These are phyloP conservation scores for Percina caprodes DNA, from an alignment of 2,113 vertebrate genomes.

Conservation along the genomic window DNA sequence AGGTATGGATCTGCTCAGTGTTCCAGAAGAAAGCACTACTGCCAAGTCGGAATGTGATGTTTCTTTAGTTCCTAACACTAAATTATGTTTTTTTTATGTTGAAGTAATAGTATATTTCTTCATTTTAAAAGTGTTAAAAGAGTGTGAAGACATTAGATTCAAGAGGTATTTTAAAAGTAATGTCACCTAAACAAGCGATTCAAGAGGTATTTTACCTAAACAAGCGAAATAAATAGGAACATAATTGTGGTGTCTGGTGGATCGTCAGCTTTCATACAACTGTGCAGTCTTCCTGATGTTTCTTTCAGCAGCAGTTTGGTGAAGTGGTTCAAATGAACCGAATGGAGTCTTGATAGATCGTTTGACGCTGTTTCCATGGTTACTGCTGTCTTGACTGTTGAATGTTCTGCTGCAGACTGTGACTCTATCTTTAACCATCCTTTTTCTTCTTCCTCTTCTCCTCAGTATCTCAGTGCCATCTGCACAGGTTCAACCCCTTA, in stretches of 20 bases:
- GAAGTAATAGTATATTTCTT: neutral
- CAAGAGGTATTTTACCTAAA: neutral
- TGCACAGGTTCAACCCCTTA: conserved; percentile 43
- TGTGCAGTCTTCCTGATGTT: neutral
- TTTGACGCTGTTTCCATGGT: conserved; percentile 74
- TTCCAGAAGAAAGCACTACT: neutral
- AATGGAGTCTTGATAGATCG: conserved; percentile 21
- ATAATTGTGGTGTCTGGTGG: neutral
- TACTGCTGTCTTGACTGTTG: conserved; percentile 49
- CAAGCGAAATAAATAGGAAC: neutral
- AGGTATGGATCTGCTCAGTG: neutral
- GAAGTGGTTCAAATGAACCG: conserved; percentile 23
- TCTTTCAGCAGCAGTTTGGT: conserved; percentile 1
- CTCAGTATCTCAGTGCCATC: conserved; percentile 25
- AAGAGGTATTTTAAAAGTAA: neutral
- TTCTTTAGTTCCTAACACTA: neutral
- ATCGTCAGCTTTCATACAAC: neutral
- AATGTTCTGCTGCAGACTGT: conserved; percentile 24
- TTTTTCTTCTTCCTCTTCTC: neutral
- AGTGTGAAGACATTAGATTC: neutral
- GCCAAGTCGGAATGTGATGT: neutral
- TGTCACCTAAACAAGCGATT: neutral
- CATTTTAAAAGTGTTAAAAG: neutral
- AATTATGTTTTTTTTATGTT: neutral
- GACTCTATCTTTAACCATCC: neutral